phyloP scores from a whole-genome alignment of 2,113 vertebrate genomes.

The Hyperoodon ampullatus region DNA sequence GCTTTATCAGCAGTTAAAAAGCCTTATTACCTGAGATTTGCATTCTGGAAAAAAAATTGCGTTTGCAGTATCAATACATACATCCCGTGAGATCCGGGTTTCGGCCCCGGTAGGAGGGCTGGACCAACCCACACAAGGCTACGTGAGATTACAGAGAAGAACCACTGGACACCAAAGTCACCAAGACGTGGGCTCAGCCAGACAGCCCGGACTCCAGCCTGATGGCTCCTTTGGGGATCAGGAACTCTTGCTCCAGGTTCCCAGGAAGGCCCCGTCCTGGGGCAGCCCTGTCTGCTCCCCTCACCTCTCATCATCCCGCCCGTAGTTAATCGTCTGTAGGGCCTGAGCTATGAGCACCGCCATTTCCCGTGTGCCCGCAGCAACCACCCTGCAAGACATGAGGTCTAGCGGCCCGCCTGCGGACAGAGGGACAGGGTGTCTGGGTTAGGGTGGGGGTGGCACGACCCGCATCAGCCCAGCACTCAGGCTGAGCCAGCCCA shows the following conservation, averaged over 20 bases:
- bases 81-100: conserved; percentile 78
- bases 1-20: conserved; percentile 76
- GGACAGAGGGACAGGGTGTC: conserved; percentile 61
- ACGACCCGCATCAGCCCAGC: accelerated
- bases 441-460: background rate
- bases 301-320: conserved; percentile 88
- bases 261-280: background rate
- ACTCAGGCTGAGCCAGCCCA: too few relatives aligned
- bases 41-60: conserved; percentile 79
- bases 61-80: conserved; percentile 77
- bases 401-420: conserved; percentile 92
- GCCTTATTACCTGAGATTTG: conserved; percentile 86
- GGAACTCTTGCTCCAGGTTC: conserved; percentile 55
- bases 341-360: conserved; percentile 89
- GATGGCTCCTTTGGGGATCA: conserved; percentile 55
- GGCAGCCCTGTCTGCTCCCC: conserved; percentile 64
- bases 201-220: conserved; percentile 51
- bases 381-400: conserved; percentile 93
- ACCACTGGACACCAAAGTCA: background rate
- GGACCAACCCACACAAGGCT: conserved; percentile 63
- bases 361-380: conserved; percentile 89
- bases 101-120: conserved; percentile 69
- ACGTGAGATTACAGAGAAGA: conserved; percentile 46
- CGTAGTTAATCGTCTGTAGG: conserved; percentile 89
- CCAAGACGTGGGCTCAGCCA: conserved; percentile 74